A percentile compares a stretch with the other conserved stretches of the same genome.
These are phyloP conservation scores for Myotis daubentonii DNA, from an alignment of 2,797 vertebrate species.

Conservation along the genomic window DNA sequence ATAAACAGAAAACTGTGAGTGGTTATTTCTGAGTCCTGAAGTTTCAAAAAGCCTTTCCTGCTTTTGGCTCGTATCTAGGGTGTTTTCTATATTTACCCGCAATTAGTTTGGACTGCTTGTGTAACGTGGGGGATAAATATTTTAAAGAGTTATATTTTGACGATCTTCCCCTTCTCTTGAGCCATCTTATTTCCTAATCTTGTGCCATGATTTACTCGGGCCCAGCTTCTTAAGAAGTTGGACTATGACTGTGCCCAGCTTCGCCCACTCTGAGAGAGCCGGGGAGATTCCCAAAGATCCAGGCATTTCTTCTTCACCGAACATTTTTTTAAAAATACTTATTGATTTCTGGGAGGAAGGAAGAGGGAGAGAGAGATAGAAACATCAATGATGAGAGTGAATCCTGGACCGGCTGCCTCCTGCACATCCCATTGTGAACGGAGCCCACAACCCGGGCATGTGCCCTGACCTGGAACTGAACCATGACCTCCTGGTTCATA, in stretches of 20 bases:
- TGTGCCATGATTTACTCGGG: background rate
- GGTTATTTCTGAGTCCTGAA: conserved; percentile 69
- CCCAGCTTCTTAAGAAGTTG: background rate
- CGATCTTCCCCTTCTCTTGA: conserved; percentile 24
- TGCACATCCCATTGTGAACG: too few relatives aligned
- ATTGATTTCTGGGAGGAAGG: too few relatives aligned
- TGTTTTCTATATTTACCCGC: conserved; percentile 54
- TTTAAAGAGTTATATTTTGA: conserved; percentile 38
- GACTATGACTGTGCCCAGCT: background rate
- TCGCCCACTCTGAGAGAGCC: background rate
- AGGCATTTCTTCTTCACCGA: background rate
- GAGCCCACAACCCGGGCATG: too few relatives aligned
- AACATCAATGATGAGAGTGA: too few relatives aligned
- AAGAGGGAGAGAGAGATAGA: too few relatives aligned
- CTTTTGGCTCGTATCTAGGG: conserved; percentile 61
- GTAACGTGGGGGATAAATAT: conserved; percentile 41
- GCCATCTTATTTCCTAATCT: conserved; percentile 20
- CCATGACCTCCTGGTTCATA: too few relatives aligned
- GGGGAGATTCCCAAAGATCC: background rate
- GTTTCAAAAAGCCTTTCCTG: conserved; percentile 62
- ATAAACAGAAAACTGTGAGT: conserved; percentile 68
- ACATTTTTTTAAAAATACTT: too few relatives aligned
- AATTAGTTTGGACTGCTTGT: conserved; percentile 67
- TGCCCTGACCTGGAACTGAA: too few relatives aligned
- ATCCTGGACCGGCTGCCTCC: too few relatives aligned